Evolutionary conservation across 2,888 invertebrate genomes (phyloP), one percentile per base, ranked within the genome.

Genomic region (Scaptomyza tumidula): DNA sequence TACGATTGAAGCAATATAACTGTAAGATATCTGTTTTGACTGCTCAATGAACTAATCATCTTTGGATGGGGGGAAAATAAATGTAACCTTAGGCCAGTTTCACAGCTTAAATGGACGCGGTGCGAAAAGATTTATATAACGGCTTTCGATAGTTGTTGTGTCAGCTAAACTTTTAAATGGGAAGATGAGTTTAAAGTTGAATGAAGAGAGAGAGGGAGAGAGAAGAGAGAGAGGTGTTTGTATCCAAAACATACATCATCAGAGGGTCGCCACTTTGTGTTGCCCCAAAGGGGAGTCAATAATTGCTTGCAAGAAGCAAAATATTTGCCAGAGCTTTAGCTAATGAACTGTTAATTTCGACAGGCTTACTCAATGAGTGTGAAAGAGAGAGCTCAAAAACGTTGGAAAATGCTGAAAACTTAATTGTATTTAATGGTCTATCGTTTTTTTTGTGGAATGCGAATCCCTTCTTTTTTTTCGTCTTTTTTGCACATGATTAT

Each of bases 331-430:
- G 58, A 70, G 54, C 37, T 60, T 74, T 54, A 60, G 58, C 87
- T 83, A 83, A 83, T 83, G 87, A 83, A 83, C 85, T 82, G 83
- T 87, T 85, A 82, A 87, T 83, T 87, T 82, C 41, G 61, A 55
- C 71, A 74, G 24, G 39, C 43, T 24, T 44, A 37, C 33, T 7
- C 10, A 37, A 11, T 27, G 9, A 10, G 43, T 24, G 3, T 7
- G 33, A 3, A 31, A 19, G 46, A 19, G 35, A 48, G 11, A n/a
- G 16, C 29, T 31, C 29, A 10, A 35, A 35, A n/a, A 49, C 19
- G 45, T 29, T 54, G 64, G 65, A 61, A 64, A 68, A 72, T 63
- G 62, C 66, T 75, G 50, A 66, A 73, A 63, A 77, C 75, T 78
- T 84, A 84, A 84, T 84, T 79, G 86, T 75, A 49, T 79, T 78